Evolutionary conservation across 2,113 vertebrate species (phyloP).

Genomic region (Cyprichromis sp.): DNA sequence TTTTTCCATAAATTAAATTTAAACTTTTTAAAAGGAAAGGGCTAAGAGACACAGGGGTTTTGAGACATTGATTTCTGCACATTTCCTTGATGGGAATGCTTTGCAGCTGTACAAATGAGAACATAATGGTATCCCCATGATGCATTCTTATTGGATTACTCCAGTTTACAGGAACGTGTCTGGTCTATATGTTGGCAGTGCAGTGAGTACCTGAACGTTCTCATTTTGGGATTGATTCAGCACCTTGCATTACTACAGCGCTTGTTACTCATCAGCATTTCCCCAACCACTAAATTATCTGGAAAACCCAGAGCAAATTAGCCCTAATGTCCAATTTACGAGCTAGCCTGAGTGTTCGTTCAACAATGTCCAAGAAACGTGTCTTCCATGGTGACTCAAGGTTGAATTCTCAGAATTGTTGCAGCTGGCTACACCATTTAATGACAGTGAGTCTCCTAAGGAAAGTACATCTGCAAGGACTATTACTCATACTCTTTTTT

Average conservation of each 20-base stretch:
- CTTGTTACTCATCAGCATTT: not conserved
- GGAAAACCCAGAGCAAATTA: constrained; percentile 8
- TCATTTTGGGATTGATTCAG: constrained; percentile 33
- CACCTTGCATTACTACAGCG: not conserved
- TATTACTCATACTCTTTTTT: not conserved
- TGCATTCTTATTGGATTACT: constrained; percentile 53
- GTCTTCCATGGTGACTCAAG: not conserved
- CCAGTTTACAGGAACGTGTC: constrained; percentile 15
- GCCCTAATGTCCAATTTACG: not conserved
- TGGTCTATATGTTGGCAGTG: constrained; percentile 32
- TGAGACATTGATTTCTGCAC: constrained; percentile 46
- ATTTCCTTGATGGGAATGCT: constrained; percentile 35
- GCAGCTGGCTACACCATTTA: not conserved
- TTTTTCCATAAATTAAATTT: constrained; percentile 37
- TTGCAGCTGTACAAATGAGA: constrained; percentile 34
- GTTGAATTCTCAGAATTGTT: not conserved
- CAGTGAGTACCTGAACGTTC: constrained; percentile 21
- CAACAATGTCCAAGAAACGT: not conserved
- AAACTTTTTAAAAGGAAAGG: constrained; percentile 2
- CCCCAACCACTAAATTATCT: constrained; percentile 1
- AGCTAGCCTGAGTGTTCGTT: not conserved
- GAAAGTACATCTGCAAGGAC: not conserved
- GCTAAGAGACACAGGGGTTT: not conserved
- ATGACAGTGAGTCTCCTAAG: not conserved
- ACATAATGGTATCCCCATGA: constrained; percentile 51